Percentiles rank a stretch among this genome's conserved stretches.
Conservation (phyloP, 2,113 vertebrate species). For the Carettochelys insculpta region DNA sequence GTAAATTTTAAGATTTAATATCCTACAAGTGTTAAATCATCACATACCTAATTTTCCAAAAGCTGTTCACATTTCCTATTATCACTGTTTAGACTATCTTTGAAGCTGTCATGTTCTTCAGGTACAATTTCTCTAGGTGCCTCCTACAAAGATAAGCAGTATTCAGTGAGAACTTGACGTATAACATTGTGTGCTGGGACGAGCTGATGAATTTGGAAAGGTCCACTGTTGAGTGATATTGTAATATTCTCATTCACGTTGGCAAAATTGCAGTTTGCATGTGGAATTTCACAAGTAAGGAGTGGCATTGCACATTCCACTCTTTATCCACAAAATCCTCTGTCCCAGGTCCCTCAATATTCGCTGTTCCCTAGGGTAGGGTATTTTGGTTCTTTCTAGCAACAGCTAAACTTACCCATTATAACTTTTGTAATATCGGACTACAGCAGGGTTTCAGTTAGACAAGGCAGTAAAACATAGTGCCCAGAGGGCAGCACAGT, state of each 20-base stretch:
- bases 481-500: background rate
- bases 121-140: background rate
- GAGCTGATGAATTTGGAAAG: background rate
- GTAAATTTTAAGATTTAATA: background rate
- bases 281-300: background rate
- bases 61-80: background rate
- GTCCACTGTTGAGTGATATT: background rate
- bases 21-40: background rate
- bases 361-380: background rate
- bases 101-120: background rate
- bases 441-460: background rate
- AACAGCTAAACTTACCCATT: background rate
- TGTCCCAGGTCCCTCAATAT: background rate
- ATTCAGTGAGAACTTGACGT: background rate
- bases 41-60: background rate
- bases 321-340: background rate
- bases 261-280: background rate
- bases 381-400: background rate
- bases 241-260: background rate
- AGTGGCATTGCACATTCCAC: background rate
- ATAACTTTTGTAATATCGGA: background rate
- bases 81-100: background rate
- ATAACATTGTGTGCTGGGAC: background rate
- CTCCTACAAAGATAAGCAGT: background rate
- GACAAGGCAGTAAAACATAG: background rate